Evolutionary conservation across 2,888 invertebrate genomes (phyloP), one percentile per base, ranked within the genome.

Genomic region (Scaptomyza polygonia): DNA sequence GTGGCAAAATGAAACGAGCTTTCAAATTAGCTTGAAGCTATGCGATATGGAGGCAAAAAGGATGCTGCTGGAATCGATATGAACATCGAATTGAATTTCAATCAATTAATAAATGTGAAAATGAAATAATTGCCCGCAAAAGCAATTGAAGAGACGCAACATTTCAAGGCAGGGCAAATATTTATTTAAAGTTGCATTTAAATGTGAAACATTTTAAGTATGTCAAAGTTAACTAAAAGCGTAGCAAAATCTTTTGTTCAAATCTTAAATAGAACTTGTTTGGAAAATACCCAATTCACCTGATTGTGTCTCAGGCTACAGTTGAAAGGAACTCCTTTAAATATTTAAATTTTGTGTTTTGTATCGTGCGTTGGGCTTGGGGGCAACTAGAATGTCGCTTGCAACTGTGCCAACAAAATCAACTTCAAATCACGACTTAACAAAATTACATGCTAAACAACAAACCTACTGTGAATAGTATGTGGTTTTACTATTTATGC

Each of bases 371-470:
- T 74, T 77, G 65, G 70, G 53, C 53, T 59, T 49, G 52, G 27
- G 18, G 16, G n/a, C 49, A 48, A 25, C 25, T 25, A 2, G 21
- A 21, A 52, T 47, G 56, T 66, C 40, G 61, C 48, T 66, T 76
- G 47, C 73, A 72, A 72, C 62, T 72, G 56, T 57, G 72, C 54
- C 67, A 56, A 80, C 55, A 84, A 77, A 86, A 84, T 86, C 85
- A 84, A 81, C 81, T 84, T 67, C 84, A 80, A 81, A 81, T 81
- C 81, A 81, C 81, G 81, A 81, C 81, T 84, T 61, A 67, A 68
- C 72, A 52, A 80, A 39, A 80, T 74, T 77, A 67, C 74, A 74
- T 77, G 74, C 81, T 80, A 21, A 74, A 77, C 71, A 48, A 77
- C 71, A 48, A 77, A 80, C 81, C 72, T 67, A 84, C 84, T 86